Percentiles rank a stretch among this genome's conserved stretches.
These are phyloP conservation scores for Trochalopteron elliotii DNA, from an alignment of 2,113 vertebrate genomes.

Conservation along the genomic window DNA sequence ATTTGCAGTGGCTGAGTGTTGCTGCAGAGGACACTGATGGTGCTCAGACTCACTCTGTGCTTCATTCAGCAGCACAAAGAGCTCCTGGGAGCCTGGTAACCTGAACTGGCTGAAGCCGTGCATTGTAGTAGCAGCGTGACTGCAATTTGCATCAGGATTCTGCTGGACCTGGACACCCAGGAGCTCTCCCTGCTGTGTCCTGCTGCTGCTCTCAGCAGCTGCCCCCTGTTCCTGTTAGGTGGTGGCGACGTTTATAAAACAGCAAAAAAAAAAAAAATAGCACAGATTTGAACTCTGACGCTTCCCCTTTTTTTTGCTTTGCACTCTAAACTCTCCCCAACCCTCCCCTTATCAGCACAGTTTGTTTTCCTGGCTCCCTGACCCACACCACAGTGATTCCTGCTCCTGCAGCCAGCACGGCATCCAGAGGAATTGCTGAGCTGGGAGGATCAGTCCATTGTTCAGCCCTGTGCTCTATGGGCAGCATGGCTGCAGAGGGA, in stretches of 20 bases:
- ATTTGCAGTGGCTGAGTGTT: neutral
- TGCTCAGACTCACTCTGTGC: neutral
- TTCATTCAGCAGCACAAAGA: neutral
- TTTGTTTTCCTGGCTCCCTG: neutral
- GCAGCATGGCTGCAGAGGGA: neutral
- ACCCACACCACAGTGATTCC: neutral
- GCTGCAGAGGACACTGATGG: rapidly evolving
- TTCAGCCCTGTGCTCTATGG: neutral
- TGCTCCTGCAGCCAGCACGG: neutral
- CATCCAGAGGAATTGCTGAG: constrained; percentile 34
- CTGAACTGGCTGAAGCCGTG: neutral
- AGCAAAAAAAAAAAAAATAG: neutral
- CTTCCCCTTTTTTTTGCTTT: neutral
- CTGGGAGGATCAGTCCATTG: constrained; percentile 12
- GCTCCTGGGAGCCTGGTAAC: neutral
- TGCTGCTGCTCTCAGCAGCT: neutral
- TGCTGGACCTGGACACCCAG: neutral
- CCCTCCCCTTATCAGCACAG: neutral
- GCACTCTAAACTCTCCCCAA: neutral
- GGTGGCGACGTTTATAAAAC: rapidly evolving
- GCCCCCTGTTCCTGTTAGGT: neutral
- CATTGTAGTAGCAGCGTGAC: neutral
- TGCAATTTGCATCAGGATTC: neutral
- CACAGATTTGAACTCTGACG: neutral
- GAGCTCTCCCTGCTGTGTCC: neutral